Percentiles rank a stretch among this genome's conserved stretches.
Conservation (phyloP, 2,797 vertebrate species). For the Diplodus puntazzo region DNA sequence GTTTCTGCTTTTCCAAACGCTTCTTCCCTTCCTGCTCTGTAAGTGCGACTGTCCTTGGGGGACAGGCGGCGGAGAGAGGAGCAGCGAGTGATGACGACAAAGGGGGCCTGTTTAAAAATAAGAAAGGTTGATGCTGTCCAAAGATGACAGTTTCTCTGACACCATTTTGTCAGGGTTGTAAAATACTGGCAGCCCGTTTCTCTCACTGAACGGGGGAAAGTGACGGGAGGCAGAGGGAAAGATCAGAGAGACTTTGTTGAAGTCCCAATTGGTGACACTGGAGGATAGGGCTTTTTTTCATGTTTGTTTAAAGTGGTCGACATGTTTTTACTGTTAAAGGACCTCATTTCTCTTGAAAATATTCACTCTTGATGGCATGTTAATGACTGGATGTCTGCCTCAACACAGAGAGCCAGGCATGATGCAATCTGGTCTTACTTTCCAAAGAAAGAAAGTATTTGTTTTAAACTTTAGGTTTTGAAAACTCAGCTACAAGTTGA, state of each 20-base stretch:
- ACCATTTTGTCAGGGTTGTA: constrained; percentile 39
- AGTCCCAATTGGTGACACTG: constrained; percentile 19
- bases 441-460: background rate
- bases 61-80: constrained; percentile 2
- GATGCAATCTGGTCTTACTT: background rate
- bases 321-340: constrained; percentile 13
- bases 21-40: background rate
- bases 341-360: constrained; percentile 1
- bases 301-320: constrained; percentile 17
- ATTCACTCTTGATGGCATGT: background rate
- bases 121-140: constrained; percentile 39
- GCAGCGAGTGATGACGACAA: constrained; percentile 3
- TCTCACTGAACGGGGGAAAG: background rate
- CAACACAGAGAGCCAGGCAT: background rate
- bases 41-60: constrained; percentile 32
- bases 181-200: constrained; percentile 31
- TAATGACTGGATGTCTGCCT: constrained; percentile 8
- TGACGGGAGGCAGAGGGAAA: constrained; percentile 14
- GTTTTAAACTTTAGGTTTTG: background rate
- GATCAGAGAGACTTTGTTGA: constrained; percentile 35
- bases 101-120: constrained; percentile 12
- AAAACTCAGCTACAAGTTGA: background rate
- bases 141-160: constrained; percentile 49
- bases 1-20: background rate
- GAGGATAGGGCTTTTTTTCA: constrained; percentile 4